phyloP scores from a whole-genome alignment of 2,113 vertebrate genomes.

The Phalacrocorax carbo region DNA sequence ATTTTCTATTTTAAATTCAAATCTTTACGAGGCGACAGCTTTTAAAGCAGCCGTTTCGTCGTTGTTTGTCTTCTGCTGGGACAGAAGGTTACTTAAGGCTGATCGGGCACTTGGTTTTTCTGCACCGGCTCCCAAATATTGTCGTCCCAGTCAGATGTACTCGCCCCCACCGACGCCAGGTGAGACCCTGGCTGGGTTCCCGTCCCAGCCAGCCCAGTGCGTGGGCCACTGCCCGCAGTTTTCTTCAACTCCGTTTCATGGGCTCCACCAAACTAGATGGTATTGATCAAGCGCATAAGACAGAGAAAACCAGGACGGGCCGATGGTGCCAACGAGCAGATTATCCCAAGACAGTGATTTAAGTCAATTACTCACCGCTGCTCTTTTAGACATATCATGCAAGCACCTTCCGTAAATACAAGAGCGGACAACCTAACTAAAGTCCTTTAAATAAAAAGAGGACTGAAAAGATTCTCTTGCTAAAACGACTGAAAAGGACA shows the following conservation, averaged over 20 bases:
- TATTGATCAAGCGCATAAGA: neutral
- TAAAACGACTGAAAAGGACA: neutral
- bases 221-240: neutral
- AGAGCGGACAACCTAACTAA: neutral
- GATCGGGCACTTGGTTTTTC: neutral
- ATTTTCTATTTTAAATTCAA: neutral
- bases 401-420: neutral
- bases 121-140: neutral
- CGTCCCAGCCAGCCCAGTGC: neutral
- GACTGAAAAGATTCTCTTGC: neutral
- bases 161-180: neutral
- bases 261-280: neutral
- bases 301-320: neutral
- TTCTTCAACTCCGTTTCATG: neutral
- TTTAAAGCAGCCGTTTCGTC: neutral
- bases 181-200: neutral
- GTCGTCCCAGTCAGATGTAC: neutral
- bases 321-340: neutral
- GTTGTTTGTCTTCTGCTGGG: neutral
- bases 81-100: neutral
- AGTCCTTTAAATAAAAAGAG: neutral
- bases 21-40: neutral
- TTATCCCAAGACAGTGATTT: neutral
- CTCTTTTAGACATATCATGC: neutral
- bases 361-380: neutral